Evolutionary conservation across 2,113 vertebrate species (phyloP).

Genomic region (Zosterops hypoxanthus): DNA sequence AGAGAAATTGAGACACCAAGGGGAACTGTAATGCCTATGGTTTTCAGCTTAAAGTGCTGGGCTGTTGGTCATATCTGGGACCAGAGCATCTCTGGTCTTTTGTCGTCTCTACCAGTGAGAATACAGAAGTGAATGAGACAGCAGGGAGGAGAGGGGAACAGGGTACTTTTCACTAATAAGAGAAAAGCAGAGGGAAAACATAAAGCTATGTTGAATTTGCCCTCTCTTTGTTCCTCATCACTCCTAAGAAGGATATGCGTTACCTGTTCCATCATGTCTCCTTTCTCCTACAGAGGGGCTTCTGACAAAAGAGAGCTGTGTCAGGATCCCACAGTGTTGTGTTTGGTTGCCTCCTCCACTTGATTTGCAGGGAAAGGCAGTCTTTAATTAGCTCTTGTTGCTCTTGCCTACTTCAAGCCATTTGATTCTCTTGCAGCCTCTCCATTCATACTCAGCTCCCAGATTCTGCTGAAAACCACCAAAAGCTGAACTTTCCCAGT

Average conservation of each 20-base stretch:
- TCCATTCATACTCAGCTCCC: background rate
- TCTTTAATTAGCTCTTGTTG: background rate
- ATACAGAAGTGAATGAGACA: background rate
- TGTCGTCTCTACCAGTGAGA: background rate
- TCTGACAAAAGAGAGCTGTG: background rate
- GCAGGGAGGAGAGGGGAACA: background rate
- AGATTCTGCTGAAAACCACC: background rate
- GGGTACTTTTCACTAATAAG: background rate
- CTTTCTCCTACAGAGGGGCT: background rate
- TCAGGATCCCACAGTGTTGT: background rate
- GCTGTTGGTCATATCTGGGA: background rate
- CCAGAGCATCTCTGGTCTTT: background rate
- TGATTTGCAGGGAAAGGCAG: background rate
- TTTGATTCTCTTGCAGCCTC: background rate
- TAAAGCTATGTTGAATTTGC: background rate
- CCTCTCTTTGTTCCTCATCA: background rate
- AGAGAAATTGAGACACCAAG: background rate
- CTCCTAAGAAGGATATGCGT: fast-evolving
- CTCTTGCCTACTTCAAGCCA: background rate
- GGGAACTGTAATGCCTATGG: background rate
- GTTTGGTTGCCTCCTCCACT: background rate
- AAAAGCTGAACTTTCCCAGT: background rate
- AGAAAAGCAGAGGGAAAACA: background rate
- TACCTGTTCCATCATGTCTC: background rate
- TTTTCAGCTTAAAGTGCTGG: background rate